Evolutionary conservation across 2,888 invertebrate species (phyloP), one percentile per base, ranked within the genome.

Genomic region (Matsumyia berberina): DNA sequence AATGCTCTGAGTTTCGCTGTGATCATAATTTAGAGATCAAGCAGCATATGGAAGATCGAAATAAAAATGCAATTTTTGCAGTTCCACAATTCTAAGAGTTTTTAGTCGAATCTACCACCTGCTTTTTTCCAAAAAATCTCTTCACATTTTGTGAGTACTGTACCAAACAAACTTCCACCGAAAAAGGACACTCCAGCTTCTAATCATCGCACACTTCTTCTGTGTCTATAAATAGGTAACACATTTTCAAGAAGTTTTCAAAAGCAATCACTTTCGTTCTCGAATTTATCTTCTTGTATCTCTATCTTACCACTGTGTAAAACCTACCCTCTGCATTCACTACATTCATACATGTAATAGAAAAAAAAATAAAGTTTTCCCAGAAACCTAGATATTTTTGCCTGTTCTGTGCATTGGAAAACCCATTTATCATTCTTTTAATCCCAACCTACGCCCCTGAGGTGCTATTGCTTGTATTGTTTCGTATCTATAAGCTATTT

Each of bases 301-400:
- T 60, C 5, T 39, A 39, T 60, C 37, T 44, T 66, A 44, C 60
- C 57, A 24, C 35, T 42, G 46, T 42, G 44, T 11, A 31, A 39
- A n/a, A 46, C 35, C 58, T 62, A 19, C 49, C 42, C 44, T 44
- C 29, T 31, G 70, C 9, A 49, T 5, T 12, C 57, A 37, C n/a
- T n/a, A n/a, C n/a, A n/a, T n/a, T n/a, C n/a, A n/a, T n/a, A n/a
- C 15, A 33, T 46, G 49, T 2, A 69, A 35, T 42, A 57, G n/a
- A 31, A 55, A 64, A 60, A 29, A 74, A 85, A 85, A 85, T 60
- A 70, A 76, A 72, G 80, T 80, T 85, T 85, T 85, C 85, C 85
- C 85, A 85, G 85, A 85, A 85, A 85, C 80, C 85, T 58, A 85
- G 46, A 76, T 85, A 66, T 53, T 85, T 85, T 80, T 85, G 85